Percentiles rank a stretch among this genome's conserved stretches.
These are phyloP conservation scores for Cephonodes hylas DNA, from an alignment of 2,888 invertebrate species.

Conservation along the genomic window DNA sequence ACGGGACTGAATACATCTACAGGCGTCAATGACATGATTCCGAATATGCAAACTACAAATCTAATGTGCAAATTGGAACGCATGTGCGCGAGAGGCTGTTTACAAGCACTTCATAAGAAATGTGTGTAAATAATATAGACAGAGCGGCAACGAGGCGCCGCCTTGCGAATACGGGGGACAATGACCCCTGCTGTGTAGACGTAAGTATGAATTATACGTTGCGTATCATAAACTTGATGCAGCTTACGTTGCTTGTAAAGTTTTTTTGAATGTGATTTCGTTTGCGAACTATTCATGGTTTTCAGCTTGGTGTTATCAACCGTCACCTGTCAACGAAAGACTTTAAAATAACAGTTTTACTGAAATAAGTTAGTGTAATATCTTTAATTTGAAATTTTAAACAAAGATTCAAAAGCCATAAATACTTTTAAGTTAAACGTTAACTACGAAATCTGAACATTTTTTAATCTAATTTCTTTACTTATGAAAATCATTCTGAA, in stretches of 20 bases:
- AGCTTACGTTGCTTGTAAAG: neutral
- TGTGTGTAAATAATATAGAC: constrained; percentile 56
- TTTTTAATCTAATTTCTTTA: no score
- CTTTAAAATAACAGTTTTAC: no score
- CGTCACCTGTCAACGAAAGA: no score
- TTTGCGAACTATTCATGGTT: neutral
- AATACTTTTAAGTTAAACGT: no score
- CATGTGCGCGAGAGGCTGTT: constrained; percentile 53
- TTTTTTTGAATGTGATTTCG: neutral
- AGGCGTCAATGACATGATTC: constrained; percentile 17
- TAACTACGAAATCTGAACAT: no score
- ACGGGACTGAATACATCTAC: neutral
- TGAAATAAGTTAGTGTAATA: no score
- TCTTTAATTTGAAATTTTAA: no score
- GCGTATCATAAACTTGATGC: neutral
- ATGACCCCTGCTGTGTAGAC: neutral
- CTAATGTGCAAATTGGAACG: constrained; percentile 39
- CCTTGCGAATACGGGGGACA: constrained; percentile 14
- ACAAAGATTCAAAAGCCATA: no score
- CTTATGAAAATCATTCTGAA: neutral
- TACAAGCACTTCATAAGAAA: constrained; percentile 61
- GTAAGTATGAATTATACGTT: neutral
- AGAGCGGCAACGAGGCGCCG: constrained; percentile 9
- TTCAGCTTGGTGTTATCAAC: no score
- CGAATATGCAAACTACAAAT: constrained; percentile 50